Evolutionary conservation across 2,888 invertebrate genomes (phyloP), one percentile per base, ranked within the genome.

Genomic region (Leptinotarsa haldemani): DNA sequence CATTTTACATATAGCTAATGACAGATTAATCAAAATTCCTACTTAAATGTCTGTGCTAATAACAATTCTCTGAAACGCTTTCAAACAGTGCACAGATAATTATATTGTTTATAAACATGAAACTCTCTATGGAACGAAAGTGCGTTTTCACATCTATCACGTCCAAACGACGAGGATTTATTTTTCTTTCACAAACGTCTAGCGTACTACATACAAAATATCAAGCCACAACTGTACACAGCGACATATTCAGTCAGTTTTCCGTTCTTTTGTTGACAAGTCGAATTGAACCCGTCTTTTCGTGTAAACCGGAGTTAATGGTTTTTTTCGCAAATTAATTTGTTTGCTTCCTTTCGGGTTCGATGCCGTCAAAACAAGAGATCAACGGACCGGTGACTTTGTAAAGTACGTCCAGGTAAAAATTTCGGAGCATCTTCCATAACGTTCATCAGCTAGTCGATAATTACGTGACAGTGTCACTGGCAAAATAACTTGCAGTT

Each of bases 281-380:
- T 56, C 56, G 56, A 30, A 61, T 61, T 61, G 40, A 30, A 40
- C 25, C 40, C 61, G 18, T 16, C 30, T 30, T 61, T 61, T 61
- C n/a, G 61, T 30, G 61, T 30, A 61, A 61, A 61, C 30, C 61
- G n/a, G 18, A 61, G 30, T 61, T 40, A 40, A 61, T 61, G 61
- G 40, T 53, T 53, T 69, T 66, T 65, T 68, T 48, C 25, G 70
- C 70, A 25, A 72, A 63, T 70, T 63, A 40, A 48, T 47, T 65
- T 69, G 65, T 71, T 73, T 71, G 40, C 56, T 67, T 69, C 68
- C 61, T 61, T 61, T 71, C 47, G 65, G 67, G 74, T 69, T 72
- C 64, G 67, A 70, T 63, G 70, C 50, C 72, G 71, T 74, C 74
- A 74, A 71, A 74, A 74, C 74, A 74, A 61, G 70, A 65, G 72